A percentile compares a stretch with the other conserved stretches of the same genome.
Conservation (phyloP, 2,113 vertebrate species). For the Herpetotheres cachinnans region DNA sequence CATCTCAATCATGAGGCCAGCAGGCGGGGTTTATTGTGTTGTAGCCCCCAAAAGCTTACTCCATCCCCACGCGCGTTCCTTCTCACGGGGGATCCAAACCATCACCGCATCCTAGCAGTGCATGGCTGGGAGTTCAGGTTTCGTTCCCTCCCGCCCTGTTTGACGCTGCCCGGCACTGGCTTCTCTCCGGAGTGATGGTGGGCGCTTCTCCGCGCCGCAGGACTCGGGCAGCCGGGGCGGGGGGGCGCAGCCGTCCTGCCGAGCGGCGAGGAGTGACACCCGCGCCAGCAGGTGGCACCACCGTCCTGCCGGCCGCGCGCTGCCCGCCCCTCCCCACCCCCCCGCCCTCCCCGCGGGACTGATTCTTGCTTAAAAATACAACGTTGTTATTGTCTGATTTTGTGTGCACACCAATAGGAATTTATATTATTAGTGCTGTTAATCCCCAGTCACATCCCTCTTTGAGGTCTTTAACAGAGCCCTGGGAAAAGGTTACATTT, state of each 20-base stretch:
- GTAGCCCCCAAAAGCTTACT: rapidly evolving
- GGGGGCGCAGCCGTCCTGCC: too few species aligned
- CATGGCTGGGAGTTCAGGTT: rapidly evolving
- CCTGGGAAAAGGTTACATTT: neutral
- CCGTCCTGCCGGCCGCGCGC: neutral
- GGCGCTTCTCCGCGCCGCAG: neutral
- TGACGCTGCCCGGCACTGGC: neutral
- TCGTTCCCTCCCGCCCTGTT: rapidly evolving
- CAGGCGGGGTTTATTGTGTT: rapidly evolving
- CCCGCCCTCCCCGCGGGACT: too few species aligned
- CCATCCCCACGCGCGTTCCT: rapidly evolving
- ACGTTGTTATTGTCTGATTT: neutral
- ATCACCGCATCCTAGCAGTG: rapidly evolving
- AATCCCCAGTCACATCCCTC: neutral
- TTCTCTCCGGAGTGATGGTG: neutral
- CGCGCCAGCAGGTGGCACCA: neutral
- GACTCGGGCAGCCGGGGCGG: too few species aligned
- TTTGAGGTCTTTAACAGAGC: neutral
- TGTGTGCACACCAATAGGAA: neutral
- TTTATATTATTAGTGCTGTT: neutral
- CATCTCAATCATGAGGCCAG: neutral
- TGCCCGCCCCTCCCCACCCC: too few species aligned
- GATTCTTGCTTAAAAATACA: neutral
- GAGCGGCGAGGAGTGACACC: too few species aligned
- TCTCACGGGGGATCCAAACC: rapidly evolving